Base-by-base conservation (phyloP, 2,888 invertebrate species). In the Campoplex capitator region DNA sequence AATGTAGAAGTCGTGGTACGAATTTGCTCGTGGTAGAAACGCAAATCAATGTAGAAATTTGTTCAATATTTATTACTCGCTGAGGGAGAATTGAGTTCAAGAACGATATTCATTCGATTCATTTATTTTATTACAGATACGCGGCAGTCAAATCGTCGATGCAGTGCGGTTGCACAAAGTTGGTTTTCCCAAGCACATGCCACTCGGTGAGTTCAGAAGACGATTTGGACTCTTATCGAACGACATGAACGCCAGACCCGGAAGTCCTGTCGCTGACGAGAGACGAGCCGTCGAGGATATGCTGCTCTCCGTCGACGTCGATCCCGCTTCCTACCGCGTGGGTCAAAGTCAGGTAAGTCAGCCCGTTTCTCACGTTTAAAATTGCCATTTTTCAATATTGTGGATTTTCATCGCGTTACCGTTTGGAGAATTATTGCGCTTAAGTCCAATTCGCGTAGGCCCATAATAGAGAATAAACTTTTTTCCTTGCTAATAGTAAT, bases 171-270 rank as follows among this genome's bases (percentile, higher is more conserved):
- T 99, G 85, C 97, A 98, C 95, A 98, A 99, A 92, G 97, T 98
- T 94, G 99, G 99, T 38, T 99, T 97, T 95, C 99, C 99, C 0
- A 98, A 98, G 93, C 97, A 97, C 92, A 96, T 99, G 96, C 97
- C 97, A 85, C 96, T 98, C 85, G 96, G 97, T 18, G 99, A 99
- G 94, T 99, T 99, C 93, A 96, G 98, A 82, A 96, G 98, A 90
- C 96, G 98, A 93, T 98, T 98, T 94, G 96, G 97, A 78, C 95
- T 97, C 32, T 91, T 97, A 84, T 95, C 95, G 0, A 94, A 90
- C 70, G 95, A 95, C 38, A 93, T 94, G 56, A 93, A 93, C 79
- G 92, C 94, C 58, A 93, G 95, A 13, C 93, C 95, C 16, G 95
- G 94, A 87, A 94, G 94, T 90, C 94, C 94, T 0, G 90, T 92